phyloP scores from a whole-genome alignment of 2,888 invertebrate species.

The Harpagoxenus sublaevis region DNA sequence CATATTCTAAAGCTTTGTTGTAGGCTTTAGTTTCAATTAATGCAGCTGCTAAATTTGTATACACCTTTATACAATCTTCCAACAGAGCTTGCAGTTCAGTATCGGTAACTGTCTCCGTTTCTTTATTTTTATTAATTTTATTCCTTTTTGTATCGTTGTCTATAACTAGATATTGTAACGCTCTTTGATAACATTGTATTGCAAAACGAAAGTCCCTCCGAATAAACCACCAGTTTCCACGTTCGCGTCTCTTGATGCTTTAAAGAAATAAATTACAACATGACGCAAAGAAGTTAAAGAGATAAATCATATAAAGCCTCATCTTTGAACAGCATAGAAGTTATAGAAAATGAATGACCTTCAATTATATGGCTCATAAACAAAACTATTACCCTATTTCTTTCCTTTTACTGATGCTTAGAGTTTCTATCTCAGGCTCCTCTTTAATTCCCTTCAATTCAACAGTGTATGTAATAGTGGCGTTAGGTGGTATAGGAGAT shows the following conservation, averaged over 20 bases:
- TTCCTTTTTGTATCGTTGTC: constrained; percentile 88
- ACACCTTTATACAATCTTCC: constrained; percentile 93
- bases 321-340: not conserved
- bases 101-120: constrained; percentile 86
- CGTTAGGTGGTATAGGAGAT: constrained; percentile 89
- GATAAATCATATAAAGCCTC: not conserved
- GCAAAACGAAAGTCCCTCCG: constrained; percentile 93
- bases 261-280: constrained; percentile 52
- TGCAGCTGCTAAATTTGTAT: constrained; percentile 97
- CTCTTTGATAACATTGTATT: constrained; percentile 95
- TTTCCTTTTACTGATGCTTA: constrained; percentile 90
- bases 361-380: not conserved
- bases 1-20: constrained; percentile 94
- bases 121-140: constrained; percentile 87
- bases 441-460: constrained; percentile 90
- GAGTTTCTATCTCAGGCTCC: constrained; percentile 90
- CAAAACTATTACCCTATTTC: constrained; percentile 90
- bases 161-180: constrained; percentile 93
- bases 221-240: constrained; percentile 97
- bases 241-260: constrained; percentile 92
- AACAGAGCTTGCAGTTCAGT: constrained; percentile 90
- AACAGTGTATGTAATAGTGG: constrained; percentile 90
- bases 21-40: constrained; percentile 95
- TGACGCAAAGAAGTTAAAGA: constrained; percentile 31
- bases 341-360: not conserved